A percentile compares a stretch with the other conserved stretches of the same genome.
phyloP scores from a whole-genome alignment of 2,888 invertebrate genomes.

The Limenitis arthemis region DNA sequence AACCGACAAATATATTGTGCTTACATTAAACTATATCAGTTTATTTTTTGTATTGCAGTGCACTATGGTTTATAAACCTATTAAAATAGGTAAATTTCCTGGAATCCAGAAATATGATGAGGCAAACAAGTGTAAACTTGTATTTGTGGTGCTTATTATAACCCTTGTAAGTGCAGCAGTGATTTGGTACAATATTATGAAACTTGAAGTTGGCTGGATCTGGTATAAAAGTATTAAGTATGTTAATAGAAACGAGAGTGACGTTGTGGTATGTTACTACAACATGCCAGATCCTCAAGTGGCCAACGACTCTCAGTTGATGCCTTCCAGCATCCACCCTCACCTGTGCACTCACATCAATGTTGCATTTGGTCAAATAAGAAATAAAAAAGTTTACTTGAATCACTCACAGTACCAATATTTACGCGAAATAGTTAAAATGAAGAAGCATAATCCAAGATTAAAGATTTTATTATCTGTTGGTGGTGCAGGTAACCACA shows the following conservation, averaged over 20 bases:
- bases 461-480: conserved; percentile 86
- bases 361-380: conserved; percentile 79
- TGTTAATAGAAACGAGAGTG: conserved; percentile 13
- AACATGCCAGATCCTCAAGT: conserved; percentile 55
- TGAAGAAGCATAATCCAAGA: conserved; percentile 74
- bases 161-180: no score
- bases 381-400: conserved; percentile 73
- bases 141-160: no score
- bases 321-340: conserved; percentile 75
- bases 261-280: conserved; percentile 79
- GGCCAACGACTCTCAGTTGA: conserved; percentile 38
- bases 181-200: no score
- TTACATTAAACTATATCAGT: no score
- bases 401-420: conserved; percentile 47
- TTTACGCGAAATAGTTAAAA: conserved; percentile 52
- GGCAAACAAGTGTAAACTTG: no score
- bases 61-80: no score
- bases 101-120: no score
- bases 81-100: no score
- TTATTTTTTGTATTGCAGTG: no score
- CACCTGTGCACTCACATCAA: conserved; percentile 88
- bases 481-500: conserved; percentile 73
- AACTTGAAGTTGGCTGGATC: not conserved
- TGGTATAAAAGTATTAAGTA: not conserved
- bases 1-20: no score